phyloP scores from a whole-genome alignment of 2,113 vertebrate species.

The Neogale vison region DNA sequence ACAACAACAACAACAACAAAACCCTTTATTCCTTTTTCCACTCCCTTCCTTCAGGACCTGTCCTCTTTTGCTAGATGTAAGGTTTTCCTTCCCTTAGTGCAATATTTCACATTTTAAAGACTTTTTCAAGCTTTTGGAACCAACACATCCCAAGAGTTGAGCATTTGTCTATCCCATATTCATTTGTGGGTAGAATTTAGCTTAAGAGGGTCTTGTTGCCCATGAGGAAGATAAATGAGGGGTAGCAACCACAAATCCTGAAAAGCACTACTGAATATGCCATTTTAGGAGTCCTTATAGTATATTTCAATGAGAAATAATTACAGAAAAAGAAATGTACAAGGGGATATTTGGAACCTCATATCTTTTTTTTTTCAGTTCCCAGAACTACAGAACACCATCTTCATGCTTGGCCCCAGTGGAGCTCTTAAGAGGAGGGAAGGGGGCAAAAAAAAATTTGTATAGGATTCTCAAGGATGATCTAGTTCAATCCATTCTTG shows the following conservation, averaged over 20 bases:
- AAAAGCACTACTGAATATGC: not conserved
- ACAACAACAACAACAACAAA: no score
- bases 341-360: not conserved
- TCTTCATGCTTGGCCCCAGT: not conserved
- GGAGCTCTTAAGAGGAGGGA: not conserved
- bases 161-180: not conserved
- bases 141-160: not conserved
- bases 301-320: not conserved
- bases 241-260: not conserved
- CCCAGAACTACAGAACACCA: not conserved
- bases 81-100: not conserved
- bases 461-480: not conserved
- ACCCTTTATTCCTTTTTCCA: not conserved
- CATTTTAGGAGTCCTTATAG: not conserved
- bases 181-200: slow-evolving; percentile 9
- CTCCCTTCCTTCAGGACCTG: not conserved
- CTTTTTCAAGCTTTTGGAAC: not conserved
- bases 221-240: slow-evolving; percentile 15
- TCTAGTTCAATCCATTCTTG: not conserved
- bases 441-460: not conserved
- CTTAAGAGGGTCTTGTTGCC: slow-evolving; percentile 3
- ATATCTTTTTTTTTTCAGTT: slow-evolving; percentile 15
- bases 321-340: not conserved
- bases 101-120: not conserved
- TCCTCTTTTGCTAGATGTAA: not conserved